A percentile compares a stretch with the other conserved stretches of the same genome.
phyloP scores from a whole-genome alignment of 2,888 invertebrate species.

The Rotaria sp. region DNA sequence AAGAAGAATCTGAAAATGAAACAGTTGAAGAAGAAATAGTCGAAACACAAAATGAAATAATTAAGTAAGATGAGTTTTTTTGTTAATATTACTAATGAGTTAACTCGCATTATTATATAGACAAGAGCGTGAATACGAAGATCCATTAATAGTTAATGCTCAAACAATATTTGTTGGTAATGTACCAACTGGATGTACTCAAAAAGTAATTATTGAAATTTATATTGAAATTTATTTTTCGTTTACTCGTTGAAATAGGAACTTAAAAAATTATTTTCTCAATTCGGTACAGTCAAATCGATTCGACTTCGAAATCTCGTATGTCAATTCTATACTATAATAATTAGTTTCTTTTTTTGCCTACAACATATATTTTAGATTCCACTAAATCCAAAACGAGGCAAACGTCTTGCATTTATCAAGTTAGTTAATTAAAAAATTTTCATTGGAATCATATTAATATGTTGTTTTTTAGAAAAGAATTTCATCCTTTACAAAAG shows the following conservation, averaged over 20 bases:
- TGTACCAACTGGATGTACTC: slow-evolving; percentile 19
- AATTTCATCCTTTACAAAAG: slow-evolving; percentile 37
- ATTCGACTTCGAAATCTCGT: slow-evolving; percentile 40
- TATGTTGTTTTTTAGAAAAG: slow-evolving; percentile 28
- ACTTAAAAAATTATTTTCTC: slow-evolving; percentile 33
- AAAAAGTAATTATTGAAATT: slow-evolving; percentile 29
- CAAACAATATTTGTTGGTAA: slow-evolving; percentile 40
- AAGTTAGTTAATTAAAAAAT: background rate
- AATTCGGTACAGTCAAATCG: slow-evolving; percentile 36
- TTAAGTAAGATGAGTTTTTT: background rate
- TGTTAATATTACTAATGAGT: background rate
- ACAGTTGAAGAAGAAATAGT: background rate
- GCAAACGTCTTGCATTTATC: slow-evolving; percentile 37
- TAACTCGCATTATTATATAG: background rate
- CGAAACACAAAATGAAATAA: background rate
- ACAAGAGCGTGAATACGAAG: background rate
- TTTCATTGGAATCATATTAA: background rate
- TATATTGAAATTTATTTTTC: background rate
- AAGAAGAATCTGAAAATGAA: slow-evolving; percentile 24
- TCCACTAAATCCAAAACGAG: slow-evolving; percentile 33
- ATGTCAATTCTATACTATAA: background rate
- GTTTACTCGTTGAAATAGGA: background rate
- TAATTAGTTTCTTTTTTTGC: background rate
- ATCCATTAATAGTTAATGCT: slow-evolving; percentile 22
- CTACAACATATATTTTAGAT: background rate